phyloP scores from a whole-genome alignment of 2,113 vertebrate genomes.

The Gambusia affinis region DNA sequence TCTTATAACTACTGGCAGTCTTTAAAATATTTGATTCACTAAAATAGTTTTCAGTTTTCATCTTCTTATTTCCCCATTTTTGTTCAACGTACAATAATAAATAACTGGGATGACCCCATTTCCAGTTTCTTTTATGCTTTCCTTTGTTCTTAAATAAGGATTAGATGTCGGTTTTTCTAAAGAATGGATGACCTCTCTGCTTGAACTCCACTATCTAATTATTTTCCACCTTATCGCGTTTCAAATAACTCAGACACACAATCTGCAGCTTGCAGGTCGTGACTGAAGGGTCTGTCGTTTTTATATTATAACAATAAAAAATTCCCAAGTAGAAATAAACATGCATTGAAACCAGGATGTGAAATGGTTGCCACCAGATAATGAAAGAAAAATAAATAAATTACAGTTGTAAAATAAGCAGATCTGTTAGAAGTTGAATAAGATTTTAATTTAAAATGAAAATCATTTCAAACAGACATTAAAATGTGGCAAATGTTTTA shows the following conservation, averaged over 20 bases:
- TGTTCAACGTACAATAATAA: not conserved
- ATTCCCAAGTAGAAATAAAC: not conserved
- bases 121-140: not conserved
- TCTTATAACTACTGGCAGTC: too few species aligned
- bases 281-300: too few species aligned
- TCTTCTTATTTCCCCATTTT: not conserved
- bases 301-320: too few species aligned
- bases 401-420: not conserved
- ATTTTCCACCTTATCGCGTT: not conserved
- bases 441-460: conserved; percentile 39
- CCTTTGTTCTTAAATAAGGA: not conserved
- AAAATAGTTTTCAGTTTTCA: not conserved
- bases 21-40: not conserved
- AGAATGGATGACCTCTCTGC: not conserved
- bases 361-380: not conserved
- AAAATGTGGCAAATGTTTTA: conserved; percentile 27
- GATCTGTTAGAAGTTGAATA: not conserved
- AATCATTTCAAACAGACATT: conserved; percentile 16
- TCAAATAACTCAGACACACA: not conserved
- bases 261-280: not conserved
- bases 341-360: not conserved
- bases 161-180: not conserved
- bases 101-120: not conserved
- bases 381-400: not conserved
- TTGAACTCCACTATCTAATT: not conserved